Percentiles rank a stretch among this genome's conserved stretches.
These are phyloP conservation scores for Bostrychus sinensis DNA, from an alignment of 2,113 vertebrate genomes.

Conservation along the genomic window DNA sequence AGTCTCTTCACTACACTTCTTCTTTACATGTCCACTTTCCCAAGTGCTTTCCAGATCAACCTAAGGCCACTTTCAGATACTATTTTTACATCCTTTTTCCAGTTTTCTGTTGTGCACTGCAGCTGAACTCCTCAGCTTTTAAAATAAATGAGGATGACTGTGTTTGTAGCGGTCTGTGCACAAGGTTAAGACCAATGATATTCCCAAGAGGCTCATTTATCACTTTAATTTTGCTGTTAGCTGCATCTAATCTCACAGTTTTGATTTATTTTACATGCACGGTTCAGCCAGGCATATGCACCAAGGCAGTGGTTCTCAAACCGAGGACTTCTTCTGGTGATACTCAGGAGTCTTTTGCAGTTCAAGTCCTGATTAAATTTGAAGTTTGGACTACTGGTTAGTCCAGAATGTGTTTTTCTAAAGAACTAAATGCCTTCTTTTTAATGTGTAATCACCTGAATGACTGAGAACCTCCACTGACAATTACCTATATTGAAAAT, in stretches of 20 bases:
- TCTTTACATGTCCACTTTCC: not conserved
- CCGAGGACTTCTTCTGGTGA: too few species aligned
- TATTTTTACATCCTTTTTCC: too few species aligned
- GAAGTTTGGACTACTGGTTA: too few species aligned
- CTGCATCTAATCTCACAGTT: not conserved
- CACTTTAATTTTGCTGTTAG: not conserved
- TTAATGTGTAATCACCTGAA: too few species aligned
- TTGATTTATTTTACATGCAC: not conserved
- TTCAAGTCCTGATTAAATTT: too few species aligned
- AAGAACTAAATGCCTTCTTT: too few species aligned
- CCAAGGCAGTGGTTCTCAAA: too few species aligned
- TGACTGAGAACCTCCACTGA: too few species aligned
- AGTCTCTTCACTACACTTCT: too few species aligned
- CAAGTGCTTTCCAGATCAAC: not conserved
- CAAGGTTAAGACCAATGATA: slow-evolving; percentile 15
- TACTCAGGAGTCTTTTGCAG: too few species aligned
- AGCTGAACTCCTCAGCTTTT: not conserved
- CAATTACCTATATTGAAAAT: too few species aligned
- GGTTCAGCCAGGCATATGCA: not conserved
- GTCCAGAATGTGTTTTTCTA: not conserved
- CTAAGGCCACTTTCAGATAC: too few species aligned
- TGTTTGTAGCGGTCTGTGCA: slow-evolving; percentile 31
- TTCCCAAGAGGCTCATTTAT: slow-evolving; percentile 18
- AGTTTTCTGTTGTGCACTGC: not conserved
- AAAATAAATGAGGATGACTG: not conserved